Conservation (phyloP, 2,113 vertebrate genomes). For the cattle (Bos taurus) region ARS-UCD2.0 NC_037342.1:14706001-14706500, state of each 20-base stretch:
- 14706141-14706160: neutral
- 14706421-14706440: neutral
- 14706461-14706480: neutral
- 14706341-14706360: neutral
- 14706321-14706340: neutral
- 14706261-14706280: neutral
- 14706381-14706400: neutral
- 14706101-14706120: neutral
- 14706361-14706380: neutral
- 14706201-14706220: neutral
- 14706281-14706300: neutral
- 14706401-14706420: neutral
- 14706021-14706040: neutral
- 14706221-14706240: neutral
- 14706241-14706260: neutral
- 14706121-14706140: rapidly evolving
- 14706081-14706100: neutral
- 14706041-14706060: neutral
- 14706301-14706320: neutral
- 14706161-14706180: neutral
- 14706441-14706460: neutral
- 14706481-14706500: neutral
- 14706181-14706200: neutral
- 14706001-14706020: neutral
- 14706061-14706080: slow-evolving; percentile 21